Percentiles rank a stretch among this genome's conserved stretches.
Evolutionary conservation across 2,888 invertebrate species (phyloP).

Genomic region (Parnassius mnemosyne): DNA sequence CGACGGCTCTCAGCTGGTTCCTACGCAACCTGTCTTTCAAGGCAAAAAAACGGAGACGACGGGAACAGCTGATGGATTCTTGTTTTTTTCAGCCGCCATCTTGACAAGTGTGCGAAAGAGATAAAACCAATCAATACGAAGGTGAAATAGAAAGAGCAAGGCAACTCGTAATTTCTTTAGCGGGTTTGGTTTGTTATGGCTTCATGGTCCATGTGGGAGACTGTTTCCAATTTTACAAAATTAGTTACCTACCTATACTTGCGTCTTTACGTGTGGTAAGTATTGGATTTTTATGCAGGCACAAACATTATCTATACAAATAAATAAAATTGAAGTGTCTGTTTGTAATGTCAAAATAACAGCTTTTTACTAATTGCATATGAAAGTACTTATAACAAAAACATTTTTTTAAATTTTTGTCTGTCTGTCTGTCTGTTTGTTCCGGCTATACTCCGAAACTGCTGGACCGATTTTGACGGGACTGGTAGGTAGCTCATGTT

Average conservation of each 20-base stretch:
- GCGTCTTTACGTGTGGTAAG: background rate
- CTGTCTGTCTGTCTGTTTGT: too few relatives aligned
- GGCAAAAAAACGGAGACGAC: constrained; percentile 28
- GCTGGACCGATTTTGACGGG: too few relatives aligned
- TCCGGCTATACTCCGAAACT: too few relatives aligned
- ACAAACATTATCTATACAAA: too few relatives aligned
- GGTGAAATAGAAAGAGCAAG: background rate
- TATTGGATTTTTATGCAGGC: too few relatives aligned
- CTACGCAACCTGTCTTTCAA: constrained; percentile 35
- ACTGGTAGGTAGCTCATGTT: too few relatives aligned
- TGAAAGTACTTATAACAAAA: too few relatives aligned
- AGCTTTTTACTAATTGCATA: too few relatives aligned
- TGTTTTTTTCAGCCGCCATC: constrained; percentile 20
- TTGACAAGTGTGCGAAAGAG: constrained; percentile 18
- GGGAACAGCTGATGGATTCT: constrained; percentile 34
- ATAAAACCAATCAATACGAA: background rate
- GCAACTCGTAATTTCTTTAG: background rate
- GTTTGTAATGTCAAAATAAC: too few relatives aligned
- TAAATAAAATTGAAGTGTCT: too few relatives aligned
- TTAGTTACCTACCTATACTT: too few relatives aligned
- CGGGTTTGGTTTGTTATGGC: background rate
- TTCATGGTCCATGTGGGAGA: constrained; percentile 12
- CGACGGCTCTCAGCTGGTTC: constrained; percentile 27
- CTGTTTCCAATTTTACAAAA: background rate
- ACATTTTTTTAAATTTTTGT: too few relatives aligned